Percentiles rank a stretch among this genome's conserved stretches.
Conservation (phyloP, 2,888 invertebrate genomes). For the Drosophila paranaensis region DNA sequence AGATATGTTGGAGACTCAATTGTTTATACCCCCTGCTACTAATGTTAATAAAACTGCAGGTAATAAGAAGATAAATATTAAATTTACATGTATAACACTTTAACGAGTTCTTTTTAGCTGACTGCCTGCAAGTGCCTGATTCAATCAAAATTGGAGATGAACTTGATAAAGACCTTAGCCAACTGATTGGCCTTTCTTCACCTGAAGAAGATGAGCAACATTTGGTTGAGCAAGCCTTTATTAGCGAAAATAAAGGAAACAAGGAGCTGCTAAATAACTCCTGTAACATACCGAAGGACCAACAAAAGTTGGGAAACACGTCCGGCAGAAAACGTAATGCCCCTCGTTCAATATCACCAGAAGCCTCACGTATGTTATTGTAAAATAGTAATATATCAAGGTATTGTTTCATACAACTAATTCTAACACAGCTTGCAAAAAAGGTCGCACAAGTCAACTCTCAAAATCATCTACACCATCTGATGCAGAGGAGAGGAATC, state of each 20-base stretch:
- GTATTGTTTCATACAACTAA: background rate
- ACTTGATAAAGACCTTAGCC: slow-evolving; percentile 36
- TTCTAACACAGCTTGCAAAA: slow-evolving; percentile 12
- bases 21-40: slow-evolving; percentile 17
- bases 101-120: slow-evolving; percentile 2
- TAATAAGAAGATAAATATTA: slow-evolving; percentile 25
- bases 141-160: slow-evolving; percentile 39
- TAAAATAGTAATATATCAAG: background rate
- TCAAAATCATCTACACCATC: background rate
- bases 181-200: slow-evolving; percentile 33
- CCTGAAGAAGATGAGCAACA: slow-evolving; percentile 1
- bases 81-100: too few species aligned
- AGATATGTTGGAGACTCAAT: slow-evolving; percentile 42
- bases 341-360: background rate
- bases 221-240: background rate
- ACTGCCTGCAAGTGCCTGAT: background rate
- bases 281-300: background rate
- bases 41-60: slow-evolving; percentile 2
- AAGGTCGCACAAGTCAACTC: background rate
- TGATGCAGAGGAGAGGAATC: background rate
- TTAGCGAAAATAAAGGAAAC: background rate
- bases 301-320: background rate
- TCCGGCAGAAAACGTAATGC: slow-evolving; percentile 3
- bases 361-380: slow-evolving; percentile 11
- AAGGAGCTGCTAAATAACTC: background rate